Conservation (phyloP, 53 echinoderm and acorn worm species). For the Holothuria scabra region DNA sequence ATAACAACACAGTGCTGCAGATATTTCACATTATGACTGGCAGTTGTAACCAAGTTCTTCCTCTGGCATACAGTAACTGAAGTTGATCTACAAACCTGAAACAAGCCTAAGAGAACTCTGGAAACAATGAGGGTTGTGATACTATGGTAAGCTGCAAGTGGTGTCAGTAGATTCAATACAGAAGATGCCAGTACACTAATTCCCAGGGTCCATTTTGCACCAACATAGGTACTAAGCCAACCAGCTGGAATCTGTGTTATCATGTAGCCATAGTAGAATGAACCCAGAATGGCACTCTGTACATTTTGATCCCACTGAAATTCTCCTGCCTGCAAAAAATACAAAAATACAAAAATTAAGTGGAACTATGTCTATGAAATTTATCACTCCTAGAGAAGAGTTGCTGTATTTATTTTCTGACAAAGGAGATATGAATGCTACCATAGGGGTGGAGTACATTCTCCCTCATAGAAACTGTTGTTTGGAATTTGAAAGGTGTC, state of each 20-base stretch:
- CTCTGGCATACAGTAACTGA: no score
- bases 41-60: no score
- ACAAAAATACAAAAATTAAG: no score
- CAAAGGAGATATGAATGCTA: no score
- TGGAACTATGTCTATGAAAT: no score
- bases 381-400: no score
- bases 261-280: conserved; percentile 82
- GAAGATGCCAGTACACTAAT: conserved; percentile 58
- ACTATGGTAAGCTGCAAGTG: conserved; percentile 64
- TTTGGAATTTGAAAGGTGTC: no score
- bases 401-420: no score
- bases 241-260: conserved; percentile 76
- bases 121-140: conserved; percentile 52
- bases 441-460: no score
- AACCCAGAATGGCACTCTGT: conserved; percentile 62
- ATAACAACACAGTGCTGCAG: no score
- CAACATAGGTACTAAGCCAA: conserved; percentile 45
- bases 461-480: no score
- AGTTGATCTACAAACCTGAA: conserved; percentile 53
- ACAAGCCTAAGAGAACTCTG: conserved; percentile 66
- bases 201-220: conserved; percentile 75
- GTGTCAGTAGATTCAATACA: conserved; percentile 67
- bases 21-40: no score
- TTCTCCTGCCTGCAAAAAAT: conserved; percentile 26
- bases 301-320: conserved; percentile 71